A percentile compares a stretch with the other conserved stretches of the same genome.
Conservation (phyloP, 2,888 invertebrate species). For the Drosophila ustulata region DNA sequence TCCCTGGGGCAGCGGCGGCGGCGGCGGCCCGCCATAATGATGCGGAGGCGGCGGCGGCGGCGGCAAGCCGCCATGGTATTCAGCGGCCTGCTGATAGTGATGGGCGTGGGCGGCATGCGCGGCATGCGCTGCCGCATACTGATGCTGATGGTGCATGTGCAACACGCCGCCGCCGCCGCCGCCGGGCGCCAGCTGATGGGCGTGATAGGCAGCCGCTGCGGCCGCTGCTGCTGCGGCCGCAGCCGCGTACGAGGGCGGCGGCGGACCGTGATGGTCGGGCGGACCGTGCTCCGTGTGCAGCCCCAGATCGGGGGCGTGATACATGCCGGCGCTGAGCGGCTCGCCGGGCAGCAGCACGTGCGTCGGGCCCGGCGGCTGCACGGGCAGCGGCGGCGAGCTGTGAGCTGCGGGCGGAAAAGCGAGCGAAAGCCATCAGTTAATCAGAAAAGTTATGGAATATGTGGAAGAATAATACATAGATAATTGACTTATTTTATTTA, state of each 20-base stretch:
- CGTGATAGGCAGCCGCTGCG: slow-evolving; percentile 82
- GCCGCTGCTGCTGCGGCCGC: slow-evolving; percentile 81
- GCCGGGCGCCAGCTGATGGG: slow-evolving; percentile 80
- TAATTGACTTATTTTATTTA: too few relatives aligned
- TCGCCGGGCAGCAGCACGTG: slow-evolving; percentile 66
- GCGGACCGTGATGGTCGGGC: slow-evolving; percentile 79
- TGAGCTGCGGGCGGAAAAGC: slow-evolving; percentile 54
- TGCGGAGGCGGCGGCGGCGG: slow-evolving; percentile 60
- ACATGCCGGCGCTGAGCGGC: slow-evolving; percentile 78
- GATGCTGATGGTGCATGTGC: slow-evolving; percentile 79
- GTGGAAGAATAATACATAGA: too few relatives aligned
- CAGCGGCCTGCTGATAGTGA: slow-evolving; percentile 77
- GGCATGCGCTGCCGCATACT: slow-evolving; percentile 70
- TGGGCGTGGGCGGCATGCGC: slow-evolving; percentile 73
- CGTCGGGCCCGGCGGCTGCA: slow-evolving; percentile 57
- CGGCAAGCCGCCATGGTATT: slow-evolving; percentile 73
- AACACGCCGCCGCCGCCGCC: slow-evolving; percentile 65
- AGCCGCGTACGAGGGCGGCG: slow-evolving; percentile 81
- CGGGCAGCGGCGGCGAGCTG: slow-evolving; percentile 75
- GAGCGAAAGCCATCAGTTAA: too few relatives aligned
- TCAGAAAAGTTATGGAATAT: too few relatives aligned
- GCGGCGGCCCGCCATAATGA: slow-evolving; percentile 51
- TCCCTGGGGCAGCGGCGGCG: slow-evolving; percentile 69
- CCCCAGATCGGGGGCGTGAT: slow-evolving; percentile 81
- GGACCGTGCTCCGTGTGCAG: slow-evolving; percentile 77